phyloP scores from a whole-genome alignment of 2,113 vertebrate genomes.

The Drymodes brunneopygia region DNA sequence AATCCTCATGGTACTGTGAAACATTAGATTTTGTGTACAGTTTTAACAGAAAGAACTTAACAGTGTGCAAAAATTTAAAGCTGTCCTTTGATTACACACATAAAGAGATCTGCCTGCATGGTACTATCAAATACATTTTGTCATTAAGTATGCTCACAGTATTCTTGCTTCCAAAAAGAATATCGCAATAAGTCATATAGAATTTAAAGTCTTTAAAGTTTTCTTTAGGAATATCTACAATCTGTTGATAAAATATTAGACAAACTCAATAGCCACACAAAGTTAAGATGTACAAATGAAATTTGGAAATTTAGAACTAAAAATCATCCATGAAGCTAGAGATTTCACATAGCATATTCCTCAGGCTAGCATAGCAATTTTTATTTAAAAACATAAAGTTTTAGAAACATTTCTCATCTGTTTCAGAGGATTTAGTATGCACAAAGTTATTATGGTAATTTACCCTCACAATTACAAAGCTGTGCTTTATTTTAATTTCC shows the following conservation, averaged over 20 bases:
- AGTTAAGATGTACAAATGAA: neutral
- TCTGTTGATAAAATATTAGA: neutral
- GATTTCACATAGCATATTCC: neutral
- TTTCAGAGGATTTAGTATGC: neutral
- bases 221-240: neutral
- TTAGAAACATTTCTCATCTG: neutral
- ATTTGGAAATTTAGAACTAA: neutral
- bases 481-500: neutral
- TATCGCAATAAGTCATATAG: neutral
- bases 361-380: neutral
- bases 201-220: neutral
- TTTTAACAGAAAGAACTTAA: neutral
- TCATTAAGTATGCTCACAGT: neutral
- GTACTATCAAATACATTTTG: neutral
- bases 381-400: neutral
- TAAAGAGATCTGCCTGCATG: neutral
- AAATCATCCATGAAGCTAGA: neutral
- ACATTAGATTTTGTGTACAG: neutral
- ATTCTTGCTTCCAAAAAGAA: neutral
- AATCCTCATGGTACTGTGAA: neutral
- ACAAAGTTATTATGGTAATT: neutral
- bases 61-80: neutral
- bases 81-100: neutral
- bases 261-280: neutral
- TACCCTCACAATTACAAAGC: neutral